Evolutionary conservation across 2,113 vertebrate genomes (phyloP), one percentile per base, ranked within the genome.

Genomic region (Trematocara stigmaticum): DNA sequence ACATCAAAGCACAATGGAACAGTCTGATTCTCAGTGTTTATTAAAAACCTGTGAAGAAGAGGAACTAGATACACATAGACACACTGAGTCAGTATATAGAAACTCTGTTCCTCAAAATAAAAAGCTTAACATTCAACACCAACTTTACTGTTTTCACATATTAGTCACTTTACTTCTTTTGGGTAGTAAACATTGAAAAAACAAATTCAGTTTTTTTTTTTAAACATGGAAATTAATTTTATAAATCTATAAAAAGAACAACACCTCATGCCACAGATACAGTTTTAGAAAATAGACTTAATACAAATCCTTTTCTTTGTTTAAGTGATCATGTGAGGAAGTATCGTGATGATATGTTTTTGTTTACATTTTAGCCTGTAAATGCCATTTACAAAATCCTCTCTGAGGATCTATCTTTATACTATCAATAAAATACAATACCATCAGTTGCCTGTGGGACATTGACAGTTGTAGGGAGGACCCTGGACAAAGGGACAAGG

Each of bases 1-100:
- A 96, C 5, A 7, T 95, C 92, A 81, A 93, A 96, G 81, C 96
- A 97, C 2, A 97, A 83, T 5, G 93, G 92, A 40, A 80, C 74
- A 45, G 91, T 78, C 6, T 64, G 79, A 56, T 71, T 91, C 12
- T 69, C 88, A 13, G 90, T 35, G 59, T 90, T 89, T 6, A 93
- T 55, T 66, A 96, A 74, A 91, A 97, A 94, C 69, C 89, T 92
- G 76, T 89, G 88, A 6, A 3, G 8, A 26, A 47, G 3, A 49
- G 51, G 38, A 57, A 0, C 93, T 94, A 81, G 13, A 57, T 34
- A 87, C 6, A 51, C 11, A 61, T 18, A 90, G 47, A 87, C 7
- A 85, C 15, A 20, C 3, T 78, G 15, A 35, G 45, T 85, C 38
- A 90, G 13, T 16, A 26, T 47, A 16, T 74, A 16, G 66, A 74